These are phyloP conservation scores for Notechis scutatus DNA, from an alignment of 2,113 vertebrate species.

Conservation along the genomic window DNA sequence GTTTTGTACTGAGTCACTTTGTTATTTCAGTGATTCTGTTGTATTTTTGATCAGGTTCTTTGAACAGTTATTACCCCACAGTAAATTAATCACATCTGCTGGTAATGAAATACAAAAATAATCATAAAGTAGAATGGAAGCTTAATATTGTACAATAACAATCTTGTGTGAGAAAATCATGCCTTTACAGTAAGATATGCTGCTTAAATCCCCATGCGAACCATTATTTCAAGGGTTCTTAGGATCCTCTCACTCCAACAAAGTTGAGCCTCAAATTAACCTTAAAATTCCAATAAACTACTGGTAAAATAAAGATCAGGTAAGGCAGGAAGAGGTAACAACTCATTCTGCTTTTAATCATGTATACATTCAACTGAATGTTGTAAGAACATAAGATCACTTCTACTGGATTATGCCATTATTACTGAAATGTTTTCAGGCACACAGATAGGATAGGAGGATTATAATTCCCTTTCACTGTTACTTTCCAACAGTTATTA, in stretches of 20 bases:
- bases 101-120: conserved; percentile 31
- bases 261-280: neutral
- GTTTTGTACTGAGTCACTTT: conserved; percentile 35
- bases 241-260: neutral
- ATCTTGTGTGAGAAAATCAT: conserved; percentile 39
- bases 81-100: conserved; percentile 52
- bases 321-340: neutral
- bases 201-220: neutral
- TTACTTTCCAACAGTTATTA: neutral
- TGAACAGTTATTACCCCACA: conserved; percentile 49
- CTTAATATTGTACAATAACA: conserved; percentile 13
- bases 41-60: conserved; percentile 60
- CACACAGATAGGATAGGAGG: neutral
- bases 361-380: neutral
- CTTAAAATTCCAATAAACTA: neutral
- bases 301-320: neutral
- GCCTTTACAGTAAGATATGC: neutral
- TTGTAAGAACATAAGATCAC: neutral
- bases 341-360: neutral
- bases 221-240: neutral
- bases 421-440: neutral
- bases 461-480: neutral
- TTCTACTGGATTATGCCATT: neutral
- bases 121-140: conserved; percentile 14
- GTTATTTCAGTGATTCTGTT: conserved; percentile 57